Base-by-base conservation (phyloP, 2,888 invertebrate species). In the Drepana falcataria region DNA sequence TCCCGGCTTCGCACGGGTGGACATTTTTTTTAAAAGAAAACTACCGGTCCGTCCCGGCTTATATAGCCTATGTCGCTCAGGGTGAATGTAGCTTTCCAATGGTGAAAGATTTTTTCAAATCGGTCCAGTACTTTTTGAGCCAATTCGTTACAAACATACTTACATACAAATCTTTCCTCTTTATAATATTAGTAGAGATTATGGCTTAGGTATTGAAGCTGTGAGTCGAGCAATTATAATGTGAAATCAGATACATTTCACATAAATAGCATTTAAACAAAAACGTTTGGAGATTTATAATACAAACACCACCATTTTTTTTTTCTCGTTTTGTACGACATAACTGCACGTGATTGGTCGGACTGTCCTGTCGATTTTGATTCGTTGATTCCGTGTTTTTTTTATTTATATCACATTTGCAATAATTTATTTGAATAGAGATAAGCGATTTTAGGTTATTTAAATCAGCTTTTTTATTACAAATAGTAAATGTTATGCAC, bases 231-330 rank as follows among this genome's bases (percentile, higher is more conserved):
- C 37, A 37, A 5, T 51, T 51, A 40, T 51, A 6, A 51, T 9
- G 33, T 51, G 51, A 41, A 51, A 51, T 51, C 51, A 33, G 51
- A 51, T 51, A 51, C 51, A 51, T 40, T 51, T 51, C 51, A 51
- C 51, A 51, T 51, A 21, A 21, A 51, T 40, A 7, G 41, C 2
- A 41, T 40, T 1, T 40, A 40, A 7, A 40, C 40, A 21, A 51
- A 51, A 51, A 40, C 21, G 49, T 21, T 34, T 9, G 2, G 3
- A 51, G 51, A 51, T 51, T 51, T 51, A 40, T 51, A 40, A 34
- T 34, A 51, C 40, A 51, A 9, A 51, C 7, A 34, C 41, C n/a
- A 4, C 49, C 37, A 49, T 49, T 51, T 49, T 49, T 2, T 40
- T 51, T n/a, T 40, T 35, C 35, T 35, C 35, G 35, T 49, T 51